Base-by-base conservation (phyloP, 2,797 vertebrate genomes). In the Holocentrus rufus region DNA sequence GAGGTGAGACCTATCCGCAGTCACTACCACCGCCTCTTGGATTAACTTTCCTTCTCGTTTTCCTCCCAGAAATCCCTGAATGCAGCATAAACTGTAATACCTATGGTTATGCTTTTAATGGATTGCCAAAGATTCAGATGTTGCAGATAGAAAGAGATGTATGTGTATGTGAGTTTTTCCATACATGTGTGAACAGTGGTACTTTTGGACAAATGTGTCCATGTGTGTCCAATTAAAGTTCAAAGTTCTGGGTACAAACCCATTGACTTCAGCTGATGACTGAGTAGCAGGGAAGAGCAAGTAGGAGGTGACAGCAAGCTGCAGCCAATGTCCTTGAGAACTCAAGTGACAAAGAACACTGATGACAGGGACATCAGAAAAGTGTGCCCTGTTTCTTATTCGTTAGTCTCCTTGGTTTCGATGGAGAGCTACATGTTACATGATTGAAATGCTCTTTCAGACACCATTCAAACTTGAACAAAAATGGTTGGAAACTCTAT, bases 281-380 rank as follows among this genome's bases (percentile, higher is more conserved):
- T 3, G 23, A 55, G 69, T 13, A 77, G 7, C 62, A 61, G 66
- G 36, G 62, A 11, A 5, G 4, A 49, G 56, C 2, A 69, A 69
- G 76, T 68, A 23, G 69, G 68, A 81, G 76, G 76, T 61, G 75
- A 76, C 23, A 17, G 69, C 27, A 55, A 62, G 36, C 34, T 68
- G 44, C 9, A 46, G 53, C 42, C 27, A 31, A 66, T 65, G 77
- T 72, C 30, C 44, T 57, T 60, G 62, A 15, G 76, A 60, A 27
- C 62, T 52, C 0, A 2, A 55, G 62, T 66, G 71, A 65, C 2
- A 5, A 47, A 63, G 22, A 27, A 46, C n/a, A 53, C 23, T 61
- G 34, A 59, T 34, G 22, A 70, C 27, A 18, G 1, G 13, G 4
- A 5, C 18, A n/a, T 22, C 15, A 42, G 13, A 13, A 11, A 11